Base-by-base conservation (phyloP, 2,113 vertebrate species). In the Trogon melanurus region DNA sequence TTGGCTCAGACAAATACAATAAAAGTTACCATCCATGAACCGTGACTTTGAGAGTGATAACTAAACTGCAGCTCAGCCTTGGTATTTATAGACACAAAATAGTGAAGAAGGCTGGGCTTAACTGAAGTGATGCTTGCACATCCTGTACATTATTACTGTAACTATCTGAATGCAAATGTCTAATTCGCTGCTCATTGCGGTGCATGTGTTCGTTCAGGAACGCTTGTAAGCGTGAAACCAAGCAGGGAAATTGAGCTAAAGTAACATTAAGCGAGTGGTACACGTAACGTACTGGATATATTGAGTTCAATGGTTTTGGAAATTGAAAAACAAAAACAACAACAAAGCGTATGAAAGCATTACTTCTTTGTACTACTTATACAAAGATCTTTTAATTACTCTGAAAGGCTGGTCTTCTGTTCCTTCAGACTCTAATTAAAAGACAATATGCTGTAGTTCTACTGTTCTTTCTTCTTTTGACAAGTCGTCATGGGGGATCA, bases 371-470 rank as follows among this genome's bases (percentile, higher is more conserved):
- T 97, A 78, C 90, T 93, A 61, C 45, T 47, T 82, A 61, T 79
- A 87, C 64, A 78, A 95, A 96, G 95, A 97, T 95, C 97, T 98
- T 98, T 98, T 97, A 96, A 89, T 96, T 90, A 78, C 72, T 92
- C 89, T 96, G 94, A 97, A 96, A 94, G 89, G 56, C 90, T 91
- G 74, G 66, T 62, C 71, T 93, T 92, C 53, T 57, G 72, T 71
- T 94, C 87, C 89, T 97, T 98, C 93, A 95, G 94, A 96, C 83
- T 94, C 81, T 75, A 95, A 96, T 97, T 97, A 96, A 96, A 97
- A 97, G 96, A 94, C 58, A 76, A 66, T 93, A 87, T 88, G 87
- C 97, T 97, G 85, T 81, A 87, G 36, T 92, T 92, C 65, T 95
- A 71, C 79, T 93, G 60, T 93, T 85, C 96, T 93, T 53, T 87